Conservation (phyloP, 2,113 vertebrate species). For the Catharus minimus region DNA sequence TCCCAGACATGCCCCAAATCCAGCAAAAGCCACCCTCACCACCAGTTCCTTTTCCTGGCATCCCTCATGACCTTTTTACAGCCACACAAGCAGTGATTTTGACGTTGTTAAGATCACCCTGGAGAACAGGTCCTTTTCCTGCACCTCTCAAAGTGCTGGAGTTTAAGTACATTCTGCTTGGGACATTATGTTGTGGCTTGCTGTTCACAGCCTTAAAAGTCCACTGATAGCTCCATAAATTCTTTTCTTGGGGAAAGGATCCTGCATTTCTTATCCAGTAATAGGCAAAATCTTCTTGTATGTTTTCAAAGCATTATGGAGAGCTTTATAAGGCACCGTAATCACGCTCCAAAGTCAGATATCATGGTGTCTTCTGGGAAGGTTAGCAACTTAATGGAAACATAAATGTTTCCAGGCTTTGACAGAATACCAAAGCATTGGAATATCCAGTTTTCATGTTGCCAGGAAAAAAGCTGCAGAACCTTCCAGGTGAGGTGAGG, state of each 20-base stretch:
- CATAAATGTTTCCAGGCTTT: conserved; percentile 55
- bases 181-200: not conserved
- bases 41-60: not conserved
- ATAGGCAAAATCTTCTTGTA: not conserved
- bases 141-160: not conserved
- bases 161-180: not conserved
- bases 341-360: not conserved
- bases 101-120: accelerated
- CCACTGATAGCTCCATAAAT: not conserved
- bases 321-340: conserved; percentile 4
- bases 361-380: conserved; percentile 42
- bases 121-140: not conserved
- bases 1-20: not conserved
- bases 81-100: not conserved
- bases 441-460: conserved; percentile 3
- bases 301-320: conserved; percentile 8
- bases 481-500: conserved; percentile 57
- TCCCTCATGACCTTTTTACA: not conserved
- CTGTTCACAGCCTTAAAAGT: conserved; percentile 29
- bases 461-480: conserved; percentile 61
- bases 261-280: not conserved
- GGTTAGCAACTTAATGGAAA: conserved; percentile 50
- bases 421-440: conserved; percentile 35
- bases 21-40: not conserved
- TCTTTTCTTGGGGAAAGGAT: not conserved